Base-by-base conservation (phyloP, 2,888 invertebrate genomes). In the Tinea pellionella region DNA sequence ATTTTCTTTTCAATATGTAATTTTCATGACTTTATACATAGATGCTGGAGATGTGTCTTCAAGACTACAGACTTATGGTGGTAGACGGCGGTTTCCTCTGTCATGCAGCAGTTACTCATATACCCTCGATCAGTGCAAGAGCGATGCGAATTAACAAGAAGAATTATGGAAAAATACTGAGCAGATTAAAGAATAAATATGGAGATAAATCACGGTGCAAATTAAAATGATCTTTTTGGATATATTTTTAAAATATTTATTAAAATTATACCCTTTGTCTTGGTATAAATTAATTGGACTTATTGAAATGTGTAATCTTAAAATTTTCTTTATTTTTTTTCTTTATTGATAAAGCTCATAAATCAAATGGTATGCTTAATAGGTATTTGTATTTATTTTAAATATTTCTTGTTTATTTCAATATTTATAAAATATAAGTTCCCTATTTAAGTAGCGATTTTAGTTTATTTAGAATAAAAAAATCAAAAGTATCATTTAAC, bases 21-120 rank as follows among this genome's bases (percentile, higher is more conserved):
- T n/a, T n/a, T n/a, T n/a, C n/a, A n/a, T n/a, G 6, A 37, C 37
- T 37, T 37, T 37, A 9, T 6, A 37, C 67, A 0, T 77, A 94
- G 93, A 93, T 93, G 92, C 80, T 92, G 69, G 93, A 93, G 77
- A 90, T 94, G 88, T 94, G 94, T 73, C 89, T 93, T 63, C 86
- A 91, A 74, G 89, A 90, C 65, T 94, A 94, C 73, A 89, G 90
- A 57, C 88, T 94, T 74, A 90, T 93, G 62, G 90, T 94, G 3
- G 76, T 94, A 58, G 93, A 93, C 66, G 92, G 92, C 19, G 93
- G 90, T 0, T 94, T 93, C 71, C 88, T 94, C 53, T 91, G 93
- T 29, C 94, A 94, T 72, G 88, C 90, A 0, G 82, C 84, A 0
- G 81, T 78, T 71, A 70, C 83, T 59, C 80, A 86, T 62, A 72